Evolutionary conservation across 2,113 vertebrate species (phyloP), one percentile per base, ranked within the genome.

Genomic region (Noturus placidus): DNA sequence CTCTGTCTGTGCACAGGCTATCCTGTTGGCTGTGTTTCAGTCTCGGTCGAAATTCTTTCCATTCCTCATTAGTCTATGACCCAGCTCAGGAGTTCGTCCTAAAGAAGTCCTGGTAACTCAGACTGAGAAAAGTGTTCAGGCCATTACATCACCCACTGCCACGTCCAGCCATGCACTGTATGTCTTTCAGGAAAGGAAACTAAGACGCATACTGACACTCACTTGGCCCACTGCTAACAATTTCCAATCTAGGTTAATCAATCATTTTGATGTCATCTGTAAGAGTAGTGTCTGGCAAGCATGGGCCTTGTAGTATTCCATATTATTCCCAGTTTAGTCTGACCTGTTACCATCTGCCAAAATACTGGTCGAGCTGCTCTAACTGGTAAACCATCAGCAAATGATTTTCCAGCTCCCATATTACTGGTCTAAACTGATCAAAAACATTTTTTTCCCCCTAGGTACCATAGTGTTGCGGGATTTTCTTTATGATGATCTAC

Each of bases 91-190:
- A 87, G 20, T 80, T 4, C 83, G 57, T 74, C 67, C 67, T 30
- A 61, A 72, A 86, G 76, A 70, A 13, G 42, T 74, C 72, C 33
- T 30, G 54, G 57, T 77, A 84, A 81, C n/a, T 84, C 89, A 91
- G 86, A 84, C 90, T 88, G 88, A 92, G 88, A 92, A 92, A 94
- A 94, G 91, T 93, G 90, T 93, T 94, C 91, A 91, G 89, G 91
- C 88, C 35, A 92, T 95, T 92, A 94, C 92, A 92, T 94, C 93
- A 95, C 89, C 54, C 82, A 81, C 85, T 86, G 91, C 90, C 87
- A 93, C 92, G 91, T 93, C 86, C 90, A 89, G 85, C 87, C 80
- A 82, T 70, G 84, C 89, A 88, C 85, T 84, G 69, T 84, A 86
- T 91, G 63, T 80, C 2, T 86, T 89, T 87, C 84, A 90, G 87